Conservation (phyloP, 2,888 invertebrate species). For the Siphlonurus alternatus region DNA sequence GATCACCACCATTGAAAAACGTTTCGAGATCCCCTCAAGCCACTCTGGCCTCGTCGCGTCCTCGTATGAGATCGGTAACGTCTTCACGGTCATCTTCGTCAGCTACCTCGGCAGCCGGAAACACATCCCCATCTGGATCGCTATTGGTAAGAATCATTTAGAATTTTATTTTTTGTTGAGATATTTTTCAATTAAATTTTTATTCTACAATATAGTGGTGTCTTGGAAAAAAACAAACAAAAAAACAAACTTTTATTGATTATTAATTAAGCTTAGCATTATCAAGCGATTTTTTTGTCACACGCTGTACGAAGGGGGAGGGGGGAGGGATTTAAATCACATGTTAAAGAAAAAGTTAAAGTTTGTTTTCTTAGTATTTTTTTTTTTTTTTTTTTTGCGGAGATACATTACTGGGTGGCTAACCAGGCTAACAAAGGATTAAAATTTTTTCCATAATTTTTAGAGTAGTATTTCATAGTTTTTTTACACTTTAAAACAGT, state of each 20-base stretch:
- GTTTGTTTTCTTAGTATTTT: too few relatives aligned
- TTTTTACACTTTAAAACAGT: too few relatives aligned
- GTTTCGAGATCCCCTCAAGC: slow-evolving; percentile 80
- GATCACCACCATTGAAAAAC: slow-evolving; percentile 92
- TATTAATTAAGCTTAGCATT: neutral
- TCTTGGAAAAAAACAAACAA: too few relatives aligned
- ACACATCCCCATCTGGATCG: slow-evolving; percentile 90
- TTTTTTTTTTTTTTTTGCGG: too few relatives aligned
- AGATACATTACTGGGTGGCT: too few relatives aligned
- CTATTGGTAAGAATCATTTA: slow-evolving; percentile 45
- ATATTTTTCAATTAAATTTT: neutral
- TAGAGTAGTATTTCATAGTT: too few relatives aligned
- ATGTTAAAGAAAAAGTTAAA: too few relatives aligned
- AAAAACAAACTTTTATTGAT: neutral
- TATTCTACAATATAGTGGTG: too few relatives aligned
- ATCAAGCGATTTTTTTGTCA: too few relatives aligned
- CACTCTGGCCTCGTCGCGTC: slow-evolving; percentile 85
- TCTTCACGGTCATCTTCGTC: slow-evolving; percentile 89
- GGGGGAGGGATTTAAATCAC: neutral
- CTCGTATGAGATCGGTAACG: slow-evolving; percentile 89
- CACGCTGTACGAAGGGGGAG: too few relatives aligned
- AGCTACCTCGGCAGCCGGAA: slow-evolving; percentile 84
- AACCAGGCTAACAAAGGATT: too few relatives aligned
- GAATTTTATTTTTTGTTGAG: neutral
- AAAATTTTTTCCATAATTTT: too few relatives aligned